phyloP scores from a whole-genome alignment of 2,888 invertebrate species.

The Drosophila kokeensis region DNA sequence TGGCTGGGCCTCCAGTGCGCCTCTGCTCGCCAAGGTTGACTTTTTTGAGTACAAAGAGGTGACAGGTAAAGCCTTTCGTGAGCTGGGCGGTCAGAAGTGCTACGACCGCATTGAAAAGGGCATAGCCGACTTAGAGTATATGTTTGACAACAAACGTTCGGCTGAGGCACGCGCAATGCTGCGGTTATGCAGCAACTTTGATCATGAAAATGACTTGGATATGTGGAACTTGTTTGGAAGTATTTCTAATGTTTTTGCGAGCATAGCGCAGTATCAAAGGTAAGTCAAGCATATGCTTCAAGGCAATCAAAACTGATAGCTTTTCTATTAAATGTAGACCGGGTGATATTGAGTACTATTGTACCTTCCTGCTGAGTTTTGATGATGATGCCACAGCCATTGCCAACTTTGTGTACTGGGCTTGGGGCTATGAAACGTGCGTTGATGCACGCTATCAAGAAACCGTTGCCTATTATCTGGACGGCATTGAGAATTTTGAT shows the following conservation, averaged over 20 bases:
- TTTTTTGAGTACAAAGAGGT: constrained; percentile 86
- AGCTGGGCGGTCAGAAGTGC: constrained; percentile 81
- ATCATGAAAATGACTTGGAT: constrained; percentile 79
- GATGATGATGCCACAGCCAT: constrained; percentile 77
- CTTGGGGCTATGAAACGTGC: constrained; percentile 55
- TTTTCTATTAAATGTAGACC: constrained; percentile 38
- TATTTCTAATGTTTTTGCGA: constrained; percentile 80
- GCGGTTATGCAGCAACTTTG: constrained; percentile 80
- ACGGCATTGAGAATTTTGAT: constrained; percentile 46
- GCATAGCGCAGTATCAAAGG: constrained; percentile 81
- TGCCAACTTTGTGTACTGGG: constrained; percentile 62
- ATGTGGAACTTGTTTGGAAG: constrained; percentile 80
- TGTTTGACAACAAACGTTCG: constrained; percentile 71
- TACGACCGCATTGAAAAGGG: constrained; percentile 82
- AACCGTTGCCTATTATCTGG: constrained; percentile 59
- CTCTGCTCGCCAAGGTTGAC: constrained; percentile 87
- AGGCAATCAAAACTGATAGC: not conserved
- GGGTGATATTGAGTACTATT: constrained; percentile 63
- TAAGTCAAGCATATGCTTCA: constrained; percentile 38
- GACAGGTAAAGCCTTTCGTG: constrained; percentile 74
- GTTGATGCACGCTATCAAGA: constrained; percentile 69
- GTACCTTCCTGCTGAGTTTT: constrained; percentile 64
- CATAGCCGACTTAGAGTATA: constrained; percentile 76
- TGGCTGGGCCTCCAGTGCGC: constrained; percentile 88
- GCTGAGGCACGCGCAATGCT: constrained; percentile 80